phyloP scores from a whole-genome alignment of 1,140 invertebrate species.

The Colletes gigas region DNA sequence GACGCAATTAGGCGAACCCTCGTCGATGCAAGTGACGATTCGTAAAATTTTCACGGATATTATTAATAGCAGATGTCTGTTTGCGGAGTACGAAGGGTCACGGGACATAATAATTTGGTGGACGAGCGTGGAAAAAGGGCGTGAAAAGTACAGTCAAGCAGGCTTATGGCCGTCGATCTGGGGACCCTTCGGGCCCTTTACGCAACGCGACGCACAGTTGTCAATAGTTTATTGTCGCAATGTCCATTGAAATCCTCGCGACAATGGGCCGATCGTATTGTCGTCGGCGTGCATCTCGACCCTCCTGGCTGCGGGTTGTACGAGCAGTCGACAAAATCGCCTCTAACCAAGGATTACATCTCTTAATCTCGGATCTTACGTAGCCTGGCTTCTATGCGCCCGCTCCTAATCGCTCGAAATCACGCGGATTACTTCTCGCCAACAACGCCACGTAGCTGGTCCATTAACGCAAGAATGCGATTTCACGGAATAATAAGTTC shows the following conservation, averaged over 20 bases:
- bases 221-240: slow-evolving; percentile 78
- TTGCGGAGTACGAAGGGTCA: slow-evolving; percentile 4
- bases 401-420: background rate
- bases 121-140: slow-evolving; percentile 68
- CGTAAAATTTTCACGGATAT: slow-evolving; percentile 18
- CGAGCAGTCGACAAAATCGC: slow-evolving; percentile 55
- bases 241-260: slow-evolving; percentile 73
- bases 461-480: background rate
- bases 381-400: background rate
- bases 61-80: slow-evolving; percentile 52
- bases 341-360: slow-evolving; percentile 33
- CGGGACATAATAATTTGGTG: slow-evolving; percentile 58
- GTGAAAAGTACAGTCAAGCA: slow-evolving; percentile 79
- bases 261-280: slow-evolving; percentile 74
- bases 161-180: slow-evolving; percentile 63
- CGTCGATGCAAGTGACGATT: background rate
- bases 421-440: background rate
- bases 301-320: slow-evolving; percentile 14
- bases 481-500: too few relatives aligned
- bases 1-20: background rate
- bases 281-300: slow-evolving; percentile 56
- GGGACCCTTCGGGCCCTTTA: slow-evolving; percentile 61
- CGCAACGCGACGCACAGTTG: slow-evolving; percentile 68
- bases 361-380: slow-evolving; percentile 43
- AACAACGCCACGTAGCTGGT: too few relatives aligned